Evolutionary conservation across 2,888 invertebrate species (phyloP).

Genomic region (Andrena hattorfiana): DNA sequence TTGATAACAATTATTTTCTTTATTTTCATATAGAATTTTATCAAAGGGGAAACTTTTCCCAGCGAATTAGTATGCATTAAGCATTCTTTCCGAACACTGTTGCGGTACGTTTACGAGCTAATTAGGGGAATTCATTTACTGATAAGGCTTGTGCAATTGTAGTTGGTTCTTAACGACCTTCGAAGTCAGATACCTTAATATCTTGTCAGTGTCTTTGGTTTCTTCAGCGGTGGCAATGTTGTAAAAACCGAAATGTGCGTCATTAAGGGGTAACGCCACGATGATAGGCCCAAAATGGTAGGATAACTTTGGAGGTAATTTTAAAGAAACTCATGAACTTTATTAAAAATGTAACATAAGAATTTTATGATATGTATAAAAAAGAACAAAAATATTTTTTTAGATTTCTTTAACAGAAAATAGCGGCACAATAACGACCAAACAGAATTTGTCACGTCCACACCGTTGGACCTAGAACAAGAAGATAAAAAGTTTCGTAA

Average conservation of each 20-base stretch:
- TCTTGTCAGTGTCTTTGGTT: constrained; percentile 27
- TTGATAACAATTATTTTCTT: too few species aligned
- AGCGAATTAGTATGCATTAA: background rate
- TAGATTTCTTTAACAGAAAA: too few species aligned
- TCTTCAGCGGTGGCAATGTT: background rate
- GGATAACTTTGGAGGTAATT: too few species aligned
- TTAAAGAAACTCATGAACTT: too few species aligned
- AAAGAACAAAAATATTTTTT: too few species aligned
- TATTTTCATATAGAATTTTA: background rate
- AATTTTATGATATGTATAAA: too few species aligned
- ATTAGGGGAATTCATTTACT: constrained; percentile 52
- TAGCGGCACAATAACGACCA: too few species aligned
- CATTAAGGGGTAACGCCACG: background rate
- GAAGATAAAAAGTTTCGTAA: too few species aligned
- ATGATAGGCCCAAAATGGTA: too few species aligned
- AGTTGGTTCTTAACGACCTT: constrained; percentile 58
- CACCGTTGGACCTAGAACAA: too few species aligned
- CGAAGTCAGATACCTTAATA: constrained; percentile 38
- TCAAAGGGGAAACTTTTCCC: background rate
- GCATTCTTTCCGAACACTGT: constrained; percentile 12
- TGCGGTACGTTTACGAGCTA: constrained; percentile 32
- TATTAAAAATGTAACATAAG: too few species aligned
- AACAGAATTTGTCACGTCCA: too few species aligned
- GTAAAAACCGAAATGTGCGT: constrained; percentile 3
- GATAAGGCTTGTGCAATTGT: constrained; percentile 67